Percentiles rank a stretch among this genome's conserved stretches.
These are phyloP conservation scores for Saccopteryx leptura DNA, from an alignment of 2,113 vertebrate genomes.

Conservation along the genomic window DNA sequence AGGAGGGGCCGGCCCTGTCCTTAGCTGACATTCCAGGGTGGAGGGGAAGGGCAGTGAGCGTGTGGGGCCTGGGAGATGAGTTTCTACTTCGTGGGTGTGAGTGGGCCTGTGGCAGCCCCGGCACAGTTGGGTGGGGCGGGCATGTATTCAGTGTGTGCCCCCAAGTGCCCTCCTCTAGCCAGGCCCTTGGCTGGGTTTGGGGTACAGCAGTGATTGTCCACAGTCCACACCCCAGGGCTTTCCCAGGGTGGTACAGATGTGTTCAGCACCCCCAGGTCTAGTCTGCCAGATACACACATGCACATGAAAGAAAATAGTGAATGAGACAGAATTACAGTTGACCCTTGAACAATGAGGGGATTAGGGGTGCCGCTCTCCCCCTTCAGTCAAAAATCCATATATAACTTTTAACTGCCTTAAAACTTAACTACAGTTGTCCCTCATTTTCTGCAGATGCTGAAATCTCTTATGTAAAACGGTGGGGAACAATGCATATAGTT, in stretches of 20 bases:
- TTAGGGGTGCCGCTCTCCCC: not conserved
- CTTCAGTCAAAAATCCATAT: not conserved
- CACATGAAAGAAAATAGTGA: not conserved
- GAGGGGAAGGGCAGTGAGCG: not conserved
- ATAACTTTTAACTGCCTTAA: not conserved
- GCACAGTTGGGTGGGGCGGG: not conserved
- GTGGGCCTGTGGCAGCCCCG: not conserved
- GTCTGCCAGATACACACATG: not conserved
- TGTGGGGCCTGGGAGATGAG: not conserved
- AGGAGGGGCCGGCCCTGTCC: not conserved
- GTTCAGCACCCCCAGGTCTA: not conserved
- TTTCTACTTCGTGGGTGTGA: not conserved
- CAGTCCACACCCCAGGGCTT: not conserved
- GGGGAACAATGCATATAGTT: not conserved
- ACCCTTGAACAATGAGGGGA: not conserved
- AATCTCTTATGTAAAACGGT: not conserved
- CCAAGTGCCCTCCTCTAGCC: not conserved
- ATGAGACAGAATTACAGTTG: not conserved
- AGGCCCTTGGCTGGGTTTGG: not conserved
- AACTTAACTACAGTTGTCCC: not conserved
- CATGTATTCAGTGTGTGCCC: not conserved
- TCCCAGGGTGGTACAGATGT: not conserved
- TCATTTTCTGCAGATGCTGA: not conserved
- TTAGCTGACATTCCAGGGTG: not conserved
- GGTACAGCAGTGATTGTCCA: not conserved